A percentile compares a stretch with the other conserved stretches of the same genome.
These are phyloP conservation scores for Peromyscus melanophrys DNA, from an alignment of 2,797 vertebrate genomes.

Conservation along the genomic window DNA sequence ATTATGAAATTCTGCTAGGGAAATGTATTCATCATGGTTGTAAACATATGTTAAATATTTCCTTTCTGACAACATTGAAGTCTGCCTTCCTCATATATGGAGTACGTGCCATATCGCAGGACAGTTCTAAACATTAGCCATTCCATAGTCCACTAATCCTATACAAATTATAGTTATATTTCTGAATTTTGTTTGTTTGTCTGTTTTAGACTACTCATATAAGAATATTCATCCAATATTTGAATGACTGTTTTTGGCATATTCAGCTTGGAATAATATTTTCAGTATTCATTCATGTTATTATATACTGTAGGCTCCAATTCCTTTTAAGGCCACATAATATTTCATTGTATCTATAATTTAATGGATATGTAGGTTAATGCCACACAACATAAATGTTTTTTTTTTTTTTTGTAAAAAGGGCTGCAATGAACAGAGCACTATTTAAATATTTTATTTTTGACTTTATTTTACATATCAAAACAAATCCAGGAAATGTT, in stretches of 20 bases:
- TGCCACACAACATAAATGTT: not conserved
- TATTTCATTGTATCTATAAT: not conserved
- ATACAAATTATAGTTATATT: not conserved
- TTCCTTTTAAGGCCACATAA: not conserved
- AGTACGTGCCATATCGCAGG: not conserved
- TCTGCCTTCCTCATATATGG: not conserved
- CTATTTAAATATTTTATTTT: not conserved
- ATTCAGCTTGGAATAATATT: not conserved
- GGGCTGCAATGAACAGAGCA: not conserved
- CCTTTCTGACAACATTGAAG: not conserved
- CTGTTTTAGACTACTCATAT: not conserved
- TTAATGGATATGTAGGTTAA: not conserved
- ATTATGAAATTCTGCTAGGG: not conserved
- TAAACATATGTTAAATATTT: not conserved
- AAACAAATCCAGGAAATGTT: not conserved
- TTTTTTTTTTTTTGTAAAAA: not conserved
- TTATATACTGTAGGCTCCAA: rapidly evolving
- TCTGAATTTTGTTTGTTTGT: not conserved
- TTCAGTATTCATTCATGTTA: not conserved
- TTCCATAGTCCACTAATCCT: not conserved
- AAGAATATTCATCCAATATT: too few species aligned
- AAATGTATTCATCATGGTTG: not conserved
- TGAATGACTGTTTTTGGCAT: not conserved
- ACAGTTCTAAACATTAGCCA: not conserved
- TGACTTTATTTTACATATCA: too few species aligned